These are phyloP conservation scores for Cryptoprocta ferox DNA, from an alignment of 2,797 vertebrate species.

Conservation along the genomic window DNA sequence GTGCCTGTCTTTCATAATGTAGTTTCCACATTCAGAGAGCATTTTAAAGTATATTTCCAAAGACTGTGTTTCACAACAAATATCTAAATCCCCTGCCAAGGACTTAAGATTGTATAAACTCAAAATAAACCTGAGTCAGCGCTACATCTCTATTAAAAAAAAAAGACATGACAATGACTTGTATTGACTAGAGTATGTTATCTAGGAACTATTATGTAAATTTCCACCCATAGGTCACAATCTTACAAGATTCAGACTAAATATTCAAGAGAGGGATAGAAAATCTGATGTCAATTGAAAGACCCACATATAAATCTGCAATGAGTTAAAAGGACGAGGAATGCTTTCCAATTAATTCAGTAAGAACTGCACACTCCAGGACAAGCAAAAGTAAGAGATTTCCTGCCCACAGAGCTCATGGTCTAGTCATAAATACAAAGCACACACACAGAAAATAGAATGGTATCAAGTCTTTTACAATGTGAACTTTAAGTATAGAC, in stretches of 20 bases:
- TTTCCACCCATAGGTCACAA: not conserved
- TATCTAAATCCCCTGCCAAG: conserved; percentile 45
- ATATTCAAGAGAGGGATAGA: conserved; percentile 25
- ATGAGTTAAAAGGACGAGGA: conserved; percentile 2
- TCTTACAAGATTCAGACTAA: conserved; percentile 2
- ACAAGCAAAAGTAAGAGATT: conserved; percentile 48
- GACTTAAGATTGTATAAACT: conserved; percentile 46
- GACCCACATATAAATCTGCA: not conserved
- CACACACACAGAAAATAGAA: not conserved
- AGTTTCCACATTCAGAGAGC: conserved; percentile 64
- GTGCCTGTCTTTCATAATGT: conserved; percentile 53
- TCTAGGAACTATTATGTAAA: not conserved
- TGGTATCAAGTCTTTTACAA: not conserved
- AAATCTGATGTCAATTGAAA: conserved; percentile 28
- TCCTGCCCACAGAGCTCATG: not conserved
- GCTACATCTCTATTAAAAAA: not conserved
- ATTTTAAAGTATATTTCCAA: conserved; percentile 61
- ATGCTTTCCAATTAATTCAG: conserved; percentile 15
- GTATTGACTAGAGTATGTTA: not conserved
- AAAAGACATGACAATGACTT: not conserved
- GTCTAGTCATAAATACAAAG: conserved; percentile 40
- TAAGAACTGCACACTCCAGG: not conserved
- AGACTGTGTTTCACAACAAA: conserved; percentile 53
- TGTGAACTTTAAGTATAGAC: conserved; percentile 17
- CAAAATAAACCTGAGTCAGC: conserved; percentile 57